Evolutionary conservation across 2,888 invertebrate species (phyloP).

Genomic region (Hipparchia semele): DNA sequence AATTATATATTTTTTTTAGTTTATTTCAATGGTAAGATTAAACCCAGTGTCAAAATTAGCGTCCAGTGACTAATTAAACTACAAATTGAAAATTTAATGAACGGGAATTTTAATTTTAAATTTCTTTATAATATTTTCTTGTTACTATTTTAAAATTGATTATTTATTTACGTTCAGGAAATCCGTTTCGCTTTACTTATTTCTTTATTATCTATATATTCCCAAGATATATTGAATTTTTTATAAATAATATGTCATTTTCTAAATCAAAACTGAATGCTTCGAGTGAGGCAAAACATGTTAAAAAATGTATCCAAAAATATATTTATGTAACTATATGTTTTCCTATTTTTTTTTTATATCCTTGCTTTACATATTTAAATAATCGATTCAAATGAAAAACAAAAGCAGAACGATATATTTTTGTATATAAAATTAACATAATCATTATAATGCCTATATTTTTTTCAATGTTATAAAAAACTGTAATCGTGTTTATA

Average conservation of each 20-base stretch:
- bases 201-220: neutral
- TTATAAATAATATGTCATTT: neutral
- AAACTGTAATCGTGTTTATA: conserved; percentile 32
- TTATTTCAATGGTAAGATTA: neutral
- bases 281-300: neutral
- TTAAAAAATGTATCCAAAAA: no score
- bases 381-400: conserved; percentile 46
- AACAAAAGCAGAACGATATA: conserved; percentile 38
- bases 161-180: no score
- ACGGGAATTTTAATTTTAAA: no score
- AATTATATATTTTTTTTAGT: neutral
- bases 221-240: neutral
- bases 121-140: no score
- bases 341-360: neutral
- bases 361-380: conserved; percentile 31
- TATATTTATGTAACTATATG: no score
- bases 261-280: neutral
- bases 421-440: conserved; percentile 46
- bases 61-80: neutral
- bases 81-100: no score
- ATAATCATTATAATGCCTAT: conserved; percentile 17
- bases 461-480: conserved; percentile 25
- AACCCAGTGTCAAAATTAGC: conserved; percentile 2
- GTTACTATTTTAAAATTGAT: no score
- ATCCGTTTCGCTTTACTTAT: no score